Percentiles rank a stretch among this genome's conserved stretches.
These are phyloP conservation scores for Drosophila punjabiensis DNA, from an alignment of 1,140 invertebrate genomes.

Conservation along the genomic window DNA sequence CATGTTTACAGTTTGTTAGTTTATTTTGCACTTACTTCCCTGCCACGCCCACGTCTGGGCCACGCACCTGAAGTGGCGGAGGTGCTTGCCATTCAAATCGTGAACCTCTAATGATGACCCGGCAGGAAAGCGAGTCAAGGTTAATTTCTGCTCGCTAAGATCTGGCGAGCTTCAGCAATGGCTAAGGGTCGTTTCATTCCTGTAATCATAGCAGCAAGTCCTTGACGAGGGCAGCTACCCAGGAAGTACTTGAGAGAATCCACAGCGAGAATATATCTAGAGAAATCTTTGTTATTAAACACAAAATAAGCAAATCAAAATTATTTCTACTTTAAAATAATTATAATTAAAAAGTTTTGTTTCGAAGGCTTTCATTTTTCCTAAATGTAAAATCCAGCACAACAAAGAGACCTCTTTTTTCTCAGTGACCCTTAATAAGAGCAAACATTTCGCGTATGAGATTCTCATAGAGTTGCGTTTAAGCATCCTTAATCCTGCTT, in stretches of 20 bases:
- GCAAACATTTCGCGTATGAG: slow-evolving; percentile 38
- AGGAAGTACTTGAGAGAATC: neutral
- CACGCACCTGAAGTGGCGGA: slow-evolving; percentile 13
- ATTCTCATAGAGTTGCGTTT: slow-evolving; percentile 70
- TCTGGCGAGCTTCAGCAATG: slow-evolving; percentile 2
- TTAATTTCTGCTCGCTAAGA: slow-evolving; percentile 21
- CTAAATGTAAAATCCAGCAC: no score
- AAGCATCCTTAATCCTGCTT: slow-evolving; percentile 77
- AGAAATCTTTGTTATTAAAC: neutral
- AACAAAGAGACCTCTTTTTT: neutral
- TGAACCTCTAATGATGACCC: slow-evolving; percentile 32
- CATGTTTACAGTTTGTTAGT: slow-evolving; percentile 67
- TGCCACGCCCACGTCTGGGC: slow-evolving; percentile 23
- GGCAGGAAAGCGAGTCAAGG: slow-evolving; percentile 21
- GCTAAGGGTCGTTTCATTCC: slow-evolving; percentile 37
- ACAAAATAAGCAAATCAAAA: neutral
- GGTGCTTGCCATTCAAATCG: slow-evolving; percentile 9
- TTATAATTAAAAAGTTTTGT: neutral
- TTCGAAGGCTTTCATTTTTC: neutral
- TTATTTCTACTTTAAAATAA: neutral
- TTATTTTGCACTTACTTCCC: slow-evolving; percentile 52
- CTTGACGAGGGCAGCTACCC: slow-evolving; percentile 30
- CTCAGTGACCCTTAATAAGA: slow-evolving; percentile 14
- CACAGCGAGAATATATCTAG: neutral
- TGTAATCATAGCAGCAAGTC: slow-evolving; percentile 30